Base-by-base conservation (phyloP, 2,797 vertebrate species). In the Nothura maculosa region DNA sequence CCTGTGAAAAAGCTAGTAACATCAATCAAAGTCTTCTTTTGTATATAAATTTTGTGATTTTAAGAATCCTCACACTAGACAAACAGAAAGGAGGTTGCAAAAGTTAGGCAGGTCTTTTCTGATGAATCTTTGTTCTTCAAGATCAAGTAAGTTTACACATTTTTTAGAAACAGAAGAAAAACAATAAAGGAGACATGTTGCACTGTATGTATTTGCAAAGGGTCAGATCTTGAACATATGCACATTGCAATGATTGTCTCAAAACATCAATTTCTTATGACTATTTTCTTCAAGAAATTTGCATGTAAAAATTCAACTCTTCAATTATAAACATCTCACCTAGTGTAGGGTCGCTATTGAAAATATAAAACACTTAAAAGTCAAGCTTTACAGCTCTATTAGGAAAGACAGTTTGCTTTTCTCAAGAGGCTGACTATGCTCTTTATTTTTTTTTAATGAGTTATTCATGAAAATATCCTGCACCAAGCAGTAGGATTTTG, bases 381-480 rank as follows among this genome's bases (percentile, higher is more conserved):
- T 70, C 47, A 48, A 52, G 38, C 3, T 60, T 60, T 67, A 63
- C 57, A 5, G 7, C 42, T 90, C 25, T 63, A 40, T 34, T 76
- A 85, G 63, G 87, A 85, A 92, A 80, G 6, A 80, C 7, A 15
- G 6, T 50, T 79, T 20, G 28, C 24, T 70, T 82, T 89, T 66
- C 61, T 63, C 52, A 34, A 61, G 52, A 85, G 57, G 16, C 40
- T 85, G 36, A 43, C 32, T 93, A 17, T 69, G 36, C 52, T 77
- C 63, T 89, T 83, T 72, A 15, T 45, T 47, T 48, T 24, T 47
- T 47, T 47, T 47, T 47, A 24, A 82, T 68, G 54, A 87, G 62
- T 73, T 92, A 72, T 68, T 93, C 9, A 75, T 42, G 16, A 91
- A 91, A 85, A 92, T 83, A 72, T 64, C 77, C 80, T 75, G 28